phyloP scores from a whole-genome alignment of 2,888 invertebrate genomes.

The Drosophila tanythrix region DNA sequence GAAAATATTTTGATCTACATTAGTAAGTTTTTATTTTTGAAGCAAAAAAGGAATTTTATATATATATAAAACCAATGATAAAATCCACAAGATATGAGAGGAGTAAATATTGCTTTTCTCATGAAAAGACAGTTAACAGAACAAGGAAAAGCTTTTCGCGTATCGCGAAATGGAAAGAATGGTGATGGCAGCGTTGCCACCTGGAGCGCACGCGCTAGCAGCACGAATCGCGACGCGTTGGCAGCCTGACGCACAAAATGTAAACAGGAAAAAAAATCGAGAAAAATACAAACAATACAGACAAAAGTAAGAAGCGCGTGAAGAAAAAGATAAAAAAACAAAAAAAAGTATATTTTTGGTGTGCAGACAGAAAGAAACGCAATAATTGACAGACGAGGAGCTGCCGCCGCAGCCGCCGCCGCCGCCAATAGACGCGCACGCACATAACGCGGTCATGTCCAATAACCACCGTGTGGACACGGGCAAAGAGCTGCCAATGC shows the following conservation, averaged over 20 bases:
- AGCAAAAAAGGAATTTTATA: no score
- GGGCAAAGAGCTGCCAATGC: conserved; percentile 62
- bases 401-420: not conserved
- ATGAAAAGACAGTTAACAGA: not conserved
- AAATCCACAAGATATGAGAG: not conserved
- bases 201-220: conserved; percentile 36
- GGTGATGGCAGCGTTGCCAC: conserved; percentile 47
- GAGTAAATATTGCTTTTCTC: not conserved
- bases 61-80: not conserved
- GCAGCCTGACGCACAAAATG: conserved; percentile 62
- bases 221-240: conserved; percentile 29
- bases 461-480: conserved; percentile 72
- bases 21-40: no score
- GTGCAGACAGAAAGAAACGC: conserved; percentile 33
- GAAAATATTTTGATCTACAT: not conserved
- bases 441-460: conserved; percentile 58
- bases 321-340: conserved; percentile 51
- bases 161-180: conserved; percentile 13
- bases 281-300: conserved; percentile 80
- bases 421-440: conserved; percentile 11
- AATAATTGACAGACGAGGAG: conserved; percentile 31
- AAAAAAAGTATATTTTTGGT: conserved; percentile 6
- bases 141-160: conserved; percentile 11
- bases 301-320: conserved; percentile 73
- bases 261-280: conserved; percentile 77